phyloP scores from a whole-genome alignment of 2,113 vertebrate species.

The Phodopus roborovskii region DNA sequence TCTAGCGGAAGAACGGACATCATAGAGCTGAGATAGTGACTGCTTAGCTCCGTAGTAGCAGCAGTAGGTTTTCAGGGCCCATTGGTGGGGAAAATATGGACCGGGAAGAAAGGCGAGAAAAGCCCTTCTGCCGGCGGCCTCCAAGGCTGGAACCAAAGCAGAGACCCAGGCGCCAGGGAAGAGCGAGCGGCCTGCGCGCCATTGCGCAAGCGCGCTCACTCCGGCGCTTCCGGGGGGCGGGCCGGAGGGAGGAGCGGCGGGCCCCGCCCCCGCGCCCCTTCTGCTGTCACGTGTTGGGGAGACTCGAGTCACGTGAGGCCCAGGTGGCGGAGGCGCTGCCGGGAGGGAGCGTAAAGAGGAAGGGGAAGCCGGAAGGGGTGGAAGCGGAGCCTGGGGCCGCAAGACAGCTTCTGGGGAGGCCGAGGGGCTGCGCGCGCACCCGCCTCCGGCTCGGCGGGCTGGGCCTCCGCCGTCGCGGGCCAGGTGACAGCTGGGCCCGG shows the following conservation, averaged over 20 bases:
- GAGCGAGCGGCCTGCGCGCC: background rate
- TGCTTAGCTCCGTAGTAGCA: background rate
- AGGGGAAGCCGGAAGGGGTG: slow-evolving; percentile 70
- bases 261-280: background rate
- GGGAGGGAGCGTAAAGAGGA: slow-evolving; percentile 45
- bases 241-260: background rate
- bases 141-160: background rate
- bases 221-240: slow-evolving; percentile 53
- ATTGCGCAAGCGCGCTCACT: slow-evolving; percentile 68
- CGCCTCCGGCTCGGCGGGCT: background rate
- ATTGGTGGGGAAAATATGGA: background rate
- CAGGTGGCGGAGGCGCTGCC: slow-evolving; percentile 51
- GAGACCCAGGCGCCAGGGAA: fast-evolving
- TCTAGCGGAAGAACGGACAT: slow-evolving; percentile 20
- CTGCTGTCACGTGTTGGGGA: slow-evolving; percentile 60
- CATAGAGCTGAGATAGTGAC: slow-evolving; percentile 6
- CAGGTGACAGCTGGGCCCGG: background rate
- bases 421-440: background rate
- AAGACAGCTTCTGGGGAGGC: background rate
- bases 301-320: slow-evolving; percentile 48
- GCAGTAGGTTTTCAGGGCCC: background rate
- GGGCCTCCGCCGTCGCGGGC: background rate
- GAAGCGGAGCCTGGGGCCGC: background rate
- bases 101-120: background rate
- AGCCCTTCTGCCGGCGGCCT: fast-evolving